phyloP scores from a whole-genome alignment of 2,113 vertebrate species.

The Callionymus lyra region DNA sequence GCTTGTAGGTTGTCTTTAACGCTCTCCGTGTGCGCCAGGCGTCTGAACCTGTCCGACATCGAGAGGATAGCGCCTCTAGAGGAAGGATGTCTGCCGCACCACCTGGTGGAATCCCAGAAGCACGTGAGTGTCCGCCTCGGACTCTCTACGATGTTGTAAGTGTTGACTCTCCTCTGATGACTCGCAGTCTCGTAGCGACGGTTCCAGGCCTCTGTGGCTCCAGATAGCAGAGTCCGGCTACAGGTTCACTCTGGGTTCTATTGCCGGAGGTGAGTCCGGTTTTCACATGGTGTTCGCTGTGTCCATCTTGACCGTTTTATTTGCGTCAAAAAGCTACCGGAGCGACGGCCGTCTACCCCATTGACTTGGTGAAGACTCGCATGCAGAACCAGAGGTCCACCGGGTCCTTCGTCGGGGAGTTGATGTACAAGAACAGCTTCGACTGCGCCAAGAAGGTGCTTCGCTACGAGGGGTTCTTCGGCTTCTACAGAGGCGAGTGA shows the following conservation, averaged over 20 bases:
- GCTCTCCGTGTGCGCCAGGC: conserved; percentile 55
- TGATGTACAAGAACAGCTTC: conserved; percentile 98
- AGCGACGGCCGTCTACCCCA: conserved; percentile 91
- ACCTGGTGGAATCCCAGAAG: conserved; percentile 86
- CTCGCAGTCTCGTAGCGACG: conserved; percentile 70
- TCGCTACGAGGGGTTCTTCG: conserved; percentile 91
- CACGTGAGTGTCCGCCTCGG: conserved; percentile 64
- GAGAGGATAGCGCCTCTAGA: conserved; percentile 93
- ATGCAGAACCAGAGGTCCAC: conserved; percentile 95
- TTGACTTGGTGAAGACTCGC: conserved; percentile 93
- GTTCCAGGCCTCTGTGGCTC: conserved; percentile 79
- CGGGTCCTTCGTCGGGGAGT: conserved; percentile 84
- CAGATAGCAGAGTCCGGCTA: conserved; percentile 91
- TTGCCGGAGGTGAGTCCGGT: conserved; percentile 72
- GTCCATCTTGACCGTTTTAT: not conserved
- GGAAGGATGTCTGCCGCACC: conserved; percentile 84
- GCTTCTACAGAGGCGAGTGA: conserved; percentile 85
- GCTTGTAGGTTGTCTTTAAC: not conserved
- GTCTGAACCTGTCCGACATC: conserved; percentile 88
- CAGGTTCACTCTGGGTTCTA: conserved; percentile 87
- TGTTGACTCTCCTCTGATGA: not conserved
- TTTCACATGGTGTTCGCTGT: too few species aligned
- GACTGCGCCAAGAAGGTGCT: conserved; percentile 97
- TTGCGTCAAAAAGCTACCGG: conserved; percentile 74
- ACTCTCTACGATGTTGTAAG: not conserved